These are phyloP conservation scores for Bombyx mandarina DNA, from an alignment of 1,140 invertebrate genomes.

Conservation along the genomic window DNA sequence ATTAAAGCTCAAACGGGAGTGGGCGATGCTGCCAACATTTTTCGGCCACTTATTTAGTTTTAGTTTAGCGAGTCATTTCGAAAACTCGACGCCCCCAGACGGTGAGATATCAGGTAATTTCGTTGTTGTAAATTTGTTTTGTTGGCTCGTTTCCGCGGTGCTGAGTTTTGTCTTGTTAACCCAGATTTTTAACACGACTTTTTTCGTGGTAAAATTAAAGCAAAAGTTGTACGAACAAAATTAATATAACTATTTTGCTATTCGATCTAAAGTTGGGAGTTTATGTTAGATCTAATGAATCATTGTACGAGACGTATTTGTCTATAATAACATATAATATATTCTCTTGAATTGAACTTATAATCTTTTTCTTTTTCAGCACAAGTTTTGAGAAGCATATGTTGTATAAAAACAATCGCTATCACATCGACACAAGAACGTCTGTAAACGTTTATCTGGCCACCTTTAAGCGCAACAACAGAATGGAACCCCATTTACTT, in stretches of 20 bases:
- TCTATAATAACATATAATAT: background rate
- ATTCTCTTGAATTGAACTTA: background rate
- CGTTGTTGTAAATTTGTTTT: constrained; percentile 57
- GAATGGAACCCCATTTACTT: background rate
- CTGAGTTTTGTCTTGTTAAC: background rate
- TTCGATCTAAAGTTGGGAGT: background rate
- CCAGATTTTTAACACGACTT: background rate
- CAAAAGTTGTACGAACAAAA: background rate
- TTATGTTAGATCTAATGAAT: background rate
- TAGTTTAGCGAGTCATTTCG: constrained; percentile 45
- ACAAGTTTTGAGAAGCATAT: background rate
- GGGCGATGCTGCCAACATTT: constrained; percentile 38
- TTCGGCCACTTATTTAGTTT: constrained; percentile 65
- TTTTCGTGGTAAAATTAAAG: background rate
- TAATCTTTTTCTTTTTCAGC: background rate
- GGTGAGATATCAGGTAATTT: constrained; percentile 63
- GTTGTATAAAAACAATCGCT: background rate
- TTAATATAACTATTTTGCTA: background rate
- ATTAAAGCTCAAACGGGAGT: constrained; percentile 28
- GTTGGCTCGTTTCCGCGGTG: constrained; percentile 23
- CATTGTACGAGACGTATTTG: background rate
- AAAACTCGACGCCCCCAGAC: constrained; percentile 42
- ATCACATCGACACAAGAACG: background rate
- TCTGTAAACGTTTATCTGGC: background rate
- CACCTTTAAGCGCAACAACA: background rate